Evolutionary conservation across 1,140 invertebrate genomes (phyloP), one percentile per base, ranked within the genome.

Genomic region (Pogonomyrmex barbatus): DNA sequence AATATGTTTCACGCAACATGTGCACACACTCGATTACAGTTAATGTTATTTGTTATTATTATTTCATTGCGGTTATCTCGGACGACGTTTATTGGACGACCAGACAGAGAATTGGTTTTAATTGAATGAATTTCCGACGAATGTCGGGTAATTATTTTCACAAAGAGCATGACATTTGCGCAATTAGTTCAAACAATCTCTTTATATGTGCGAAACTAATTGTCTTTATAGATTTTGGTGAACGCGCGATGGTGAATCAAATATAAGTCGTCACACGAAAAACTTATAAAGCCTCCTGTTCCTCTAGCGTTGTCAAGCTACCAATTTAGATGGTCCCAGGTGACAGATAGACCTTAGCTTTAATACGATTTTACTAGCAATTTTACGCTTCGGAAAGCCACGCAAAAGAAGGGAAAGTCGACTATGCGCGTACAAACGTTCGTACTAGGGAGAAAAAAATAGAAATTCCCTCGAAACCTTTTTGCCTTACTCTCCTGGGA

Each of bases 301-400:
- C 10, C 54, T 47, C 30, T 30, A 12, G 6, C 12, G 3, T 70
- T 52, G n/a, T 10, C 39, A 68, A 10, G 39, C 24, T 24, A 24
- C 24, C 24, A 24, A 24, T 85, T 86, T 8, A 14, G 12, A 14
- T 52, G 33, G 68, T 78, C 88, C 73, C 92, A 88, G 73, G 87
- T 90, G 90, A 87, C 56, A 62, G 71, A 77, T 67, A 73, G 68
- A 89, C 77, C 86, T 88, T 87, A 81, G 67, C 84, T 89, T 88
- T 93, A 93, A 93, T 90, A 68, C 87, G 81, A 91, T 92, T 88
- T 87, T 88, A 68, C 88, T 68, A 63, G 90, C 90, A 93, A 93
- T 93, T 93, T 93, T 93, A 93, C 91, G 91, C 91, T 92, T 84
- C 79, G 78, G 89, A 93, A 92, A 90, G 87, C 47, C 56, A 71